Percentiles rank a stretch among this genome's conserved stretches.
Evolutionary conservation across 2,888 invertebrate genomes (phyloP).

Genomic region (Drosophila subsilvestris): DNA sequence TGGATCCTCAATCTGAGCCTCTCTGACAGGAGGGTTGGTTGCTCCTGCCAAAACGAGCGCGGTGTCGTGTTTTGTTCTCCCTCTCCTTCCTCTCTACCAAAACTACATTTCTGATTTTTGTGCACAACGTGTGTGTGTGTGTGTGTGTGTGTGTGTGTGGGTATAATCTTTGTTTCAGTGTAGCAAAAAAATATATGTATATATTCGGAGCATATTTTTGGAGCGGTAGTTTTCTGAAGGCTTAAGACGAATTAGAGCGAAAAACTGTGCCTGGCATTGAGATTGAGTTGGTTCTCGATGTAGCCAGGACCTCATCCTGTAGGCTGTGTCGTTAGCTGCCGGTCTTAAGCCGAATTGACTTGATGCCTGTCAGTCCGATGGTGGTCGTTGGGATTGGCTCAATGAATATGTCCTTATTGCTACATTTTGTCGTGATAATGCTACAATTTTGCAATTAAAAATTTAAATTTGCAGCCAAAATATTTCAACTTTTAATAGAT

Average conservation of each 20-base stretch:
- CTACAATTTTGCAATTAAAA: not conserved
- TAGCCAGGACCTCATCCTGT: conserved; percentile 5
- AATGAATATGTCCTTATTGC: conserved; percentile 16
- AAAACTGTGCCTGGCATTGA: conserved; percentile 30
- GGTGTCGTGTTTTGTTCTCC: conserved; percentile 71
- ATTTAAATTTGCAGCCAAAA: not conserved
- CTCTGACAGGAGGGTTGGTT: conserved; percentile 53
- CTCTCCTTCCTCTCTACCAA: conserved; percentile 5
- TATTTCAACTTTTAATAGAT: no score
- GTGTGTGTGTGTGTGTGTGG: not conserved
- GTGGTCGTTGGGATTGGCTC: conserved; percentile 36
- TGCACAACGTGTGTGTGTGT: conserved; percentile 6
- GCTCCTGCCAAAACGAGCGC: conserved; percentile 44
- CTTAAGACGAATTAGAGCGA: conserved; percentile 63
- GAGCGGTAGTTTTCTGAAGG: conserved; percentile 58
- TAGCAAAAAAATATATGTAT: conserved; percentile 13
- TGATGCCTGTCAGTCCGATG: conserved; percentile 51
- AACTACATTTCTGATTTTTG: conserved; percentile 47
- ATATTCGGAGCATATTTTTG: conserved; percentile 20
- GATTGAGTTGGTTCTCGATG: conserved; percentile 16
- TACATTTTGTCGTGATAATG: not conserved
- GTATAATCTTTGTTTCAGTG: conserved; percentile 9
- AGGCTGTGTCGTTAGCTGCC: conserved; percentile 15
- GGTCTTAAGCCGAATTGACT: conserved; percentile 57
- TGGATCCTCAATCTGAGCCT: conserved; percentile 25